These are phyloP conservation scores for mouse (Mus musculus) DNA, from an alignment of 2,113 vertebrate species.

Conservation along the genomic window DNA sequence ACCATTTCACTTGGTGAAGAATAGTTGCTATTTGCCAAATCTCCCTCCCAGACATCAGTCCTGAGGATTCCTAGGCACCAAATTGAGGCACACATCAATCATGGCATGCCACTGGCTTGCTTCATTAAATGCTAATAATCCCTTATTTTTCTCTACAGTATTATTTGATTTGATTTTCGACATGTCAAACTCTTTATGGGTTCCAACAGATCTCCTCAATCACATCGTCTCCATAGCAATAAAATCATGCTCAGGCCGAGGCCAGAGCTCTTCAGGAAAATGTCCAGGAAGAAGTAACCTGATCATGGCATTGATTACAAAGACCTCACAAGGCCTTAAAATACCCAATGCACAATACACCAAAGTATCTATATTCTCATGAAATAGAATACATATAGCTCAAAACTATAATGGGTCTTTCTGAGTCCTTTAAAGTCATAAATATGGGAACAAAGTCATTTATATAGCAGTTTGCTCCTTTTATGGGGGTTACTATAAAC, in stretches of 20 bases:
- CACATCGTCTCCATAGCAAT: background rate
- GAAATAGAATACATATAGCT: background rate
- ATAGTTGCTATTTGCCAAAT: background rate
- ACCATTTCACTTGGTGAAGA: background rate
- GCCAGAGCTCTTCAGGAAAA: conserved; percentile 21
- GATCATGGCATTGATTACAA: background rate
- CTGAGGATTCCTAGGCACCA: background rate
- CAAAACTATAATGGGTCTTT: conserved; percentile 17
- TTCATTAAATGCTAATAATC: background rate
- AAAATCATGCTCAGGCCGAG: background rate
- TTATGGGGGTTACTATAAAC: background rate
- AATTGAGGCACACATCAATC: background rate
- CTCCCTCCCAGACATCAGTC: background rate
- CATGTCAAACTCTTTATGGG: background rate
- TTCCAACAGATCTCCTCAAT: background rate
- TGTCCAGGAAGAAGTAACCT: background rate
- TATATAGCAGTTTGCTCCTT: background rate
- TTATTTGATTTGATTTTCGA: conserved; percentile 3
- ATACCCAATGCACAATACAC: background rate
- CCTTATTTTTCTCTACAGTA: background rate
- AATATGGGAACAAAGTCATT: background rate
- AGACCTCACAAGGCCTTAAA: background rate
- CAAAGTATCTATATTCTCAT: background rate
- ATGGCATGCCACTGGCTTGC: background rate
- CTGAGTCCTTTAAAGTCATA: background rate